Evolutionary conservation across 2,797 vertebrate species (phyloP).

Genomic region (Tapera naevia): DNA sequence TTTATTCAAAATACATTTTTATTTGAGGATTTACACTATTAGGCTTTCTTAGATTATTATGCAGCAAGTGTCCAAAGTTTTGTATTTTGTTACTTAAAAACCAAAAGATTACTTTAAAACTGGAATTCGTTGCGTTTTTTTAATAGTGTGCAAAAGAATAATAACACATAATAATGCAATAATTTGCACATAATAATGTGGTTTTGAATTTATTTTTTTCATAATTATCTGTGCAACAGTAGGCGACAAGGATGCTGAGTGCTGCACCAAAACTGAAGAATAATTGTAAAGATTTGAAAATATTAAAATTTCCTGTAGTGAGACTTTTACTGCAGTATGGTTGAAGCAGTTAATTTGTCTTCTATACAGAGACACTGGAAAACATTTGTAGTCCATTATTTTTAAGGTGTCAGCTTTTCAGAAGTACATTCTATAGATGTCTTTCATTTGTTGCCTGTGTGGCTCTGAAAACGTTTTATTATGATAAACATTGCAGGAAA

Average conservation of each 20-base stretch:
- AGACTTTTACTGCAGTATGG: not conserved
- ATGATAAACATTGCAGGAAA: not conserved
- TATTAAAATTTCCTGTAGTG: not conserved
- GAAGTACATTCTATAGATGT: slow-evolving; percentile 9
- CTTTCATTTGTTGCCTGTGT: not conserved
- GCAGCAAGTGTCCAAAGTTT: not conserved
- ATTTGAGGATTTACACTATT: not conserved
- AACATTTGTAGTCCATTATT: not conserved
- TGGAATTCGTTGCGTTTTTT: not conserved
- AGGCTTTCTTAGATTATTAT: not conserved
- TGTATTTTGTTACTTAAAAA: not conserved
- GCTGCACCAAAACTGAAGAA: not conserved
- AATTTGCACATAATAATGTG: no score
- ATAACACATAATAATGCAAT: no score
- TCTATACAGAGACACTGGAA: not conserved
- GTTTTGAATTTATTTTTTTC: not conserved
- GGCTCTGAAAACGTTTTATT: not conserved
- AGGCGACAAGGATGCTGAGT: not conserved
- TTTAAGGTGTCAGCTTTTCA: slow-evolving; percentile 8
- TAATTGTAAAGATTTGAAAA: not conserved
- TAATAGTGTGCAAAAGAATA: no score
- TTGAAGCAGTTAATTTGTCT: not conserved
- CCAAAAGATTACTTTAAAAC: not conserved
- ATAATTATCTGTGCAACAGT: not conserved
- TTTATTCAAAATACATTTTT: not conserved